Percentiles rank a stretch among this genome's conserved stretches.
These are phyloP conservation scores for Osmerus eperlanus DNA, from an alignment of 2,113 vertebrate species.

Conservation along the genomic window DNA sequence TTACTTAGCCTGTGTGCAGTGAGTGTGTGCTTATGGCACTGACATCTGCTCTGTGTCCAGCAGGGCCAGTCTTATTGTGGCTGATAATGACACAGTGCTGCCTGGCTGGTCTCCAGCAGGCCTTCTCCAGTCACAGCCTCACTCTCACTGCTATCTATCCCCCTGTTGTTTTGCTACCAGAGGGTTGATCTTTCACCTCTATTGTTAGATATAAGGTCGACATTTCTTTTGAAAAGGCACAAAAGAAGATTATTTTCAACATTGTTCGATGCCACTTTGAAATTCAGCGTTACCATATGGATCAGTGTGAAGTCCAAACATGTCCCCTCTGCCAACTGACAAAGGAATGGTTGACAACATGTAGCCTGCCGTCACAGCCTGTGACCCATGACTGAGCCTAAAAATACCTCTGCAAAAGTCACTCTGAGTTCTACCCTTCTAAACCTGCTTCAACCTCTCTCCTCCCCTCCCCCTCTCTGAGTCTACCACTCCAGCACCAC, in stretches of 20 bases:
- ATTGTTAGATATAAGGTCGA: neutral
- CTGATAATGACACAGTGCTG: neutral
- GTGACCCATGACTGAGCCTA: conserved; percentile 4
- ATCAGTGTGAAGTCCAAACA: no score
- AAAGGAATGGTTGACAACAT: no score
- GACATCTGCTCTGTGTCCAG: neutral
- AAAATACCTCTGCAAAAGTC: neutral
- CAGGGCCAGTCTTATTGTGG: conserved; percentile 13
- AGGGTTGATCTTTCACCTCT: neutral
- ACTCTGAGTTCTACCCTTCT: neutral
- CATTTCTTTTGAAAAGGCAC: neutral
- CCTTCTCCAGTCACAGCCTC: no score
- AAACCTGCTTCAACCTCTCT: neutral
- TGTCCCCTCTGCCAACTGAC: no score
- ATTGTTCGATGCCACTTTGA: neutral
- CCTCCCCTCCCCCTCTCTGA: neutral
- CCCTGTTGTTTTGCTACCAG: neutral
- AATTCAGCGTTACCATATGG: no score
- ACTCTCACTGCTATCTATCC: neutral
- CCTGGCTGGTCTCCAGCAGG: neutral
- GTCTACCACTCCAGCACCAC: neutral
- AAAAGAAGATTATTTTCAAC: neutral
- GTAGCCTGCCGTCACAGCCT: no score
- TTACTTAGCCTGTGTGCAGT: conserved; percentile 6
- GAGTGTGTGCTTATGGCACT: neutral